Percentiles rank a stretch among this genome's conserved stretches.
Conservation (phyloP, 2,113 vertebrate species). For the Sebastes schlegelii region DNA sequence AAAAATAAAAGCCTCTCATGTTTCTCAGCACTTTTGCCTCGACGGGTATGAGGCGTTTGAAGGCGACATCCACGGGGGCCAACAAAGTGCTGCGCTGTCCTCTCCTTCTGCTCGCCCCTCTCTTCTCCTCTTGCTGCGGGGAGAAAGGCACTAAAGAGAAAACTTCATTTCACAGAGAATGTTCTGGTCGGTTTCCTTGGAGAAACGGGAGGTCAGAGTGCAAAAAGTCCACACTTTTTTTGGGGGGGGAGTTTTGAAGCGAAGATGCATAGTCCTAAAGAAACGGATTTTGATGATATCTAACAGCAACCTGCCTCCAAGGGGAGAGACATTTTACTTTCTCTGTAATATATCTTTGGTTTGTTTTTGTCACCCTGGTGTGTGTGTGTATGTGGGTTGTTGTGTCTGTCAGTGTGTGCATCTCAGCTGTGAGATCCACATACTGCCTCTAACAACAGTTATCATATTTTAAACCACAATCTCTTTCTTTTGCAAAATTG, state of each 20-base stretch:
- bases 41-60: slow-evolving; percentile 50
- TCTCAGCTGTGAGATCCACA: neutral
- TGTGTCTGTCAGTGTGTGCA: neutral
- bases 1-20: slow-evolving; percentile 69
- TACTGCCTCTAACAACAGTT: neutral
- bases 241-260: slow-evolving; percentile 23
- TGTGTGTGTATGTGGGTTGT: slow-evolving; percentile 12
- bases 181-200: slow-evolving; percentile 51
- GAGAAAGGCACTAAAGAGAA: slow-evolving; percentile 40
- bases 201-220: slow-evolving; percentile 50
- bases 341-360: slow-evolving; percentile 1
- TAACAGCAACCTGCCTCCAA: slow-evolving; percentile 27
- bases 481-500: neutral
- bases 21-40: slow-evolving; percentile 48
- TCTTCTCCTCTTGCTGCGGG: slow-evolving; percentile 39
- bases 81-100: slow-evolving; percentile 1
- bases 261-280: slow-evolving; percentile 14
- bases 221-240: slow-evolving; percentile 5
- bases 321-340: slow-evolving; percentile 16
- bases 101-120: slow-evolving; percentile 22
- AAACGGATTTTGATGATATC: slow-evolving; percentile 40
- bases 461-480: too few relatives aligned
- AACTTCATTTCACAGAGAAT: slow-evolving; percentile 59
- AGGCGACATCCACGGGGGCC: slow-evolving; percentile 49
- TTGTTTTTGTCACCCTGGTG: neutral